Percentiles rank a stretch among this genome's conserved stretches.
phyloP scores from a whole-genome alignment of 2,888 invertebrate genomes.

The Amphipyra tragopoginis region DNA sequence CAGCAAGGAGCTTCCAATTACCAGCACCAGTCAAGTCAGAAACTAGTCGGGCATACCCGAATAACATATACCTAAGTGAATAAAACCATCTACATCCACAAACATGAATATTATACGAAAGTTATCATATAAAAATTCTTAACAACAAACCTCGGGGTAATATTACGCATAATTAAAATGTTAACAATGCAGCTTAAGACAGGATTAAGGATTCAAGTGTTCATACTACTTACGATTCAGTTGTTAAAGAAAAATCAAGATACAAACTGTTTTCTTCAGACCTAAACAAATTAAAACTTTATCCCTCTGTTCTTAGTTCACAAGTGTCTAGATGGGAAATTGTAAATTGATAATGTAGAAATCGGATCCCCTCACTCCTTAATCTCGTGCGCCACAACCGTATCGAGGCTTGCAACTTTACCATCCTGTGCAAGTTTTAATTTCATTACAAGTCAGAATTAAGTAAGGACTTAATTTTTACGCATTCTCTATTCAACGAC shows the following conservation, averaged over 20 bases:
- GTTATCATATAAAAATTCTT: no score
- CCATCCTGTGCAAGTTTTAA: constrained; percentile 73
- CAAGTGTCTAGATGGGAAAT: constrained; percentile 62
- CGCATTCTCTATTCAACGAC: constrained; percentile 67
- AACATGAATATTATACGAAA: no score
- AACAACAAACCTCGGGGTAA: no score
- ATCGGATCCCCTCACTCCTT: constrained; percentile 60
- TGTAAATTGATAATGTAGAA: constrained; percentile 75
- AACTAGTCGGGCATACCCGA: no score
- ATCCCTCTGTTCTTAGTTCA: constrained; percentile 44
- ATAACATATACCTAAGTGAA: no score
- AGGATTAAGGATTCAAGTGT: no score
- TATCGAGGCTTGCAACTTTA: constrained; percentile 65
- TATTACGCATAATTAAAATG: no score
- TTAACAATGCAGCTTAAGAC: no score
- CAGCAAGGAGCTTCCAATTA: no score
- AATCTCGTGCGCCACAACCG: constrained; percentile 59
- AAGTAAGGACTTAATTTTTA: constrained; percentile 70
- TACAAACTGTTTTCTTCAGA: constrained; percentile 27
- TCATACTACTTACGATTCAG: no score
- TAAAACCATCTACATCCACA: no score
- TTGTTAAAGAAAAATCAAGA: constrained; percentile 15
- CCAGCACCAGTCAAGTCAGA: no score
- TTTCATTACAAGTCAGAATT: constrained; percentile 75
- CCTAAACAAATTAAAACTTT: constrained; percentile 51